Conservation (phyloP, 2,888 invertebrate genomes). For the Ormyrus thymus region DNA sequence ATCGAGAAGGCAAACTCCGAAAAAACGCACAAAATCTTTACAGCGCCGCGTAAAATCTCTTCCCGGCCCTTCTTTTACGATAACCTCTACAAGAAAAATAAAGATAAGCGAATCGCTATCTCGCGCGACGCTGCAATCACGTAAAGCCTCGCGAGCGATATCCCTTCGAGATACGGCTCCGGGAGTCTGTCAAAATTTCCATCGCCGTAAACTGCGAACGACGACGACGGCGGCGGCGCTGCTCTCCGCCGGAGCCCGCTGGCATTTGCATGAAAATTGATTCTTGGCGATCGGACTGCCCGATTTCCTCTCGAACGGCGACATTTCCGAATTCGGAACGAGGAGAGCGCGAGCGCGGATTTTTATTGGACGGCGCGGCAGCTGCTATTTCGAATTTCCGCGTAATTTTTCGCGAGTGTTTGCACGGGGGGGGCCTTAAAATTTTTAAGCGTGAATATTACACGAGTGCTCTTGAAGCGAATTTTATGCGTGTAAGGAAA, state of each 20-base stretch:
- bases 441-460: background rate
- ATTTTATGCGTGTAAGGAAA: too few relatives aligned
- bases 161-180: background rate
- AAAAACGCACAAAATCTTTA: too few relatives aligned
- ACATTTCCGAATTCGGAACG: conserved; percentile 25
- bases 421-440: background rate
- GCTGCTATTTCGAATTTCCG: conserved; percentile 1
- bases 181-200: conserved; percentile 21
- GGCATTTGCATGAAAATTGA: conserved; percentile 51
- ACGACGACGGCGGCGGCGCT: background rate
- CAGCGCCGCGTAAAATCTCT: too few relatives aligned
- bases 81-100: too few relatives aligned
- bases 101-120: too few relatives aligned
- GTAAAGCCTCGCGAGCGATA: background rate
- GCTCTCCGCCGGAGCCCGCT: background rate
- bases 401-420: background rate
- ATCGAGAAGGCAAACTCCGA: too few relatives aligned
- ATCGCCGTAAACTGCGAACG: conserved; percentile 33
- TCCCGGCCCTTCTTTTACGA: too few relatives aligned
- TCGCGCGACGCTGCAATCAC: background rate
- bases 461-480: too few relatives aligned
- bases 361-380: conserved; percentile 14
- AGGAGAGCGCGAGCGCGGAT: background rate
- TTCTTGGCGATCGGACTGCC: conserved; percentile 32
- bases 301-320: background rate